Percentiles rank a stretch among this genome's conserved stretches.
phyloP scores from a whole-genome alignment of 2,797 vertebrate species.

The Arnoldichthys spilopterus region DNA sequence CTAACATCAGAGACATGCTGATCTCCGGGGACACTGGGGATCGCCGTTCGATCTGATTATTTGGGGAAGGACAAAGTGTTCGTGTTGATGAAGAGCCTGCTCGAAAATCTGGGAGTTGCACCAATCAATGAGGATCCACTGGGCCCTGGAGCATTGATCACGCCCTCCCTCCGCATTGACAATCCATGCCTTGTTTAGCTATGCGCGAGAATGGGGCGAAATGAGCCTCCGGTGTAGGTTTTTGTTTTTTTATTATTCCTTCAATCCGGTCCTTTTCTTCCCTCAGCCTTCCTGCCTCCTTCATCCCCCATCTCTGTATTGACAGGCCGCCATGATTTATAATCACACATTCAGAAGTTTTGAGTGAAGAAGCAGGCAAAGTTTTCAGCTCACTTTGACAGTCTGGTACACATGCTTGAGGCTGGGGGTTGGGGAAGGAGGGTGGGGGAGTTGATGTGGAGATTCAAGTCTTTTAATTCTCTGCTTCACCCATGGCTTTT shows the following conservation, averaged over 20 bases:
- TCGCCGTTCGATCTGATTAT: slow-evolving; percentile 83
- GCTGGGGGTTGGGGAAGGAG: not conserved
- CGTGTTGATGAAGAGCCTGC: slow-evolving; percentile 87
- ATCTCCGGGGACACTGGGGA: slow-evolving; percentile 70
- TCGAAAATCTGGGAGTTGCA: slow-evolving; percentile 81
- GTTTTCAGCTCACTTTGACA: slow-evolving; percentile 67
- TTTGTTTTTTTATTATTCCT: slow-evolving; percentile 61
- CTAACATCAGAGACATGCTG: slow-evolving; percentile 49
- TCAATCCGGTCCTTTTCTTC: slow-evolving; percentile 43
- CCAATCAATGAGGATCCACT: slow-evolving; percentile 84
- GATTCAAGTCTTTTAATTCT: slow-evolving; percentile 52
- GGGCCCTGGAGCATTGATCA: slow-evolving; percentile 85
- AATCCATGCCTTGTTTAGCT: slow-evolving; percentile 85
- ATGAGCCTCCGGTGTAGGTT: slow-evolving; percentile 82
- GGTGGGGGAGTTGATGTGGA: slow-evolving; percentile 23
- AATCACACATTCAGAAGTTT: slow-evolving; percentile 80
- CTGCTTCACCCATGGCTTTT: slow-evolving; percentile 42
- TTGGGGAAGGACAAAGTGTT: slow-evolving; percentile 87
- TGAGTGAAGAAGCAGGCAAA: slow-evolving; percentile 54
- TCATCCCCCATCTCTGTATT: slow-evolving; percentile 39
- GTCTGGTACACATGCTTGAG: slow-evolving; percentile 72
- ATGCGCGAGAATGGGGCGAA: slow-evolving; percentile 80
- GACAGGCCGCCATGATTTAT: slow-evolving; percentile 63
- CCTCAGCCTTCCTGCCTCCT: slow-evolving; percentile 15
- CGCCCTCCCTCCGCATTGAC: slow-evolving; percentile 77